Evolutionary conservation across 2,888 invertebrate genomes (phyloP), one percentile per base, ranked within the genome.

Genomic region (Heteromyza rotundicornis): DNA sequence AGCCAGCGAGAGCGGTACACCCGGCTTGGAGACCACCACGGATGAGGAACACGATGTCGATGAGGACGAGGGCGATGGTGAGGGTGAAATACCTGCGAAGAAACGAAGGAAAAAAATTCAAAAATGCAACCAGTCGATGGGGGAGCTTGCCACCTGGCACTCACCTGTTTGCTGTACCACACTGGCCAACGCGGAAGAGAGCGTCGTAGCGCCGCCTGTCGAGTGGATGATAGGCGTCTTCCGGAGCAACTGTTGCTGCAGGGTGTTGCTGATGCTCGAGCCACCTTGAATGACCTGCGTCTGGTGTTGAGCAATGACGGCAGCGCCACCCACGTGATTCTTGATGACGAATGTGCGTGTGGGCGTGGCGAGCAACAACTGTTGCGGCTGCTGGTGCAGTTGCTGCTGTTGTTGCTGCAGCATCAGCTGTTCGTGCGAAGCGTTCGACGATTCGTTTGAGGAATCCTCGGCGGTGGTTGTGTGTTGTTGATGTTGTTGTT

Each of bases 381-480:
- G 69, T 22, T 68, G 71, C 65, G 65, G 35, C 16, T 65, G 64
- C 55, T 51, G 35, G 20, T 59, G 62, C 57, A 64, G 65, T 44
- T 60, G 64, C 47, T 55, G 55, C 40, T 49, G 44, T 60, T 63
- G 62, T 64, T 67, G 44, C 23, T 40, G 40, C 49, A 56, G 47
- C 12, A 10, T 24, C 22, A 22, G 53, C 27, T 58, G 57, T 8
- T 59, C 32, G 17, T 56, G 59, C 7, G 51, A 23, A 69, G 77
- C 73, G 66, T 76, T 75, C 63, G 80, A 76, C 64, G 80, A 81
- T 57, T 77, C 79, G 64, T 77, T 77, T 19, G 82, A 81, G 60
- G 81, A 79, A 60, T 81, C 81, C 68, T 81, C 81, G 66, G 72
- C 79, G 77, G 77, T 79, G 74, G 73, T 79, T n/a, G n/a, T n/a